Evolutionary conservation across 1,140 invertebrate genomes (phyloP).

Genomic region (Drosophila bocki): DNA sequence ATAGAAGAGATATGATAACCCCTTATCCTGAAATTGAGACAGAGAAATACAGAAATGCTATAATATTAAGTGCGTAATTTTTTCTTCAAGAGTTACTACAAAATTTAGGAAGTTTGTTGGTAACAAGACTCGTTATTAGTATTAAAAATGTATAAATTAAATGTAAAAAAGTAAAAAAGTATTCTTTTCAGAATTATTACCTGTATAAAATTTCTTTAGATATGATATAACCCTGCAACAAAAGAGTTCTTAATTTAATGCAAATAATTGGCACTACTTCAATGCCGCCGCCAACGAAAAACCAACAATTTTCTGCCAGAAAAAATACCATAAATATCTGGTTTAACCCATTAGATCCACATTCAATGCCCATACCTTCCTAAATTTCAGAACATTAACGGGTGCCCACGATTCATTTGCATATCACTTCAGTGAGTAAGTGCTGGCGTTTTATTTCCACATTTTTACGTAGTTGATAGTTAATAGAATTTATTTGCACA

Average conservation of each 20-base stretch:
- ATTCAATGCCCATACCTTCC: neutral
- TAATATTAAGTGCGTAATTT: neutral
- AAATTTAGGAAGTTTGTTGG: neutral
- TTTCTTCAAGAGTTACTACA: neutral
- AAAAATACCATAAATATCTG: conserved; percentile 6
- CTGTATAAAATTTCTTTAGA: neutral
- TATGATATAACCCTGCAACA: neutral
- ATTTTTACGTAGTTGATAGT: conserved; percentile 36
- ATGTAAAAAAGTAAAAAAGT: neutral
- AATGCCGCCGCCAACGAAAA: neutral
- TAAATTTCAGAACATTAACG: conserved; percentile 15
- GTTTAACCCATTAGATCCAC: neutral
- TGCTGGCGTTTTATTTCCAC: conserved; percentile 43
- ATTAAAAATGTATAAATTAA: neutral
- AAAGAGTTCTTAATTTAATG: no score
- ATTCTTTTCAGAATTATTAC: no score
- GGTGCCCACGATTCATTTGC: conserved; percentile 24
- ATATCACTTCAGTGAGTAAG: conserved; percentile 48
- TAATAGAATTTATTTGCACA: conserved; percentile 80
- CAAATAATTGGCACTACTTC: neutral
- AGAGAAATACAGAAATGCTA: no score
- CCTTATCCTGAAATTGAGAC: neutral
- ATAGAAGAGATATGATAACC: neutral
- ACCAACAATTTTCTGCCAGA: neutral
- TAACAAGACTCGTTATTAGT: no score